Base-by-base conservation (phyloP, 2,888 invertebrate species). In the Torymus tubicola region DNA sequence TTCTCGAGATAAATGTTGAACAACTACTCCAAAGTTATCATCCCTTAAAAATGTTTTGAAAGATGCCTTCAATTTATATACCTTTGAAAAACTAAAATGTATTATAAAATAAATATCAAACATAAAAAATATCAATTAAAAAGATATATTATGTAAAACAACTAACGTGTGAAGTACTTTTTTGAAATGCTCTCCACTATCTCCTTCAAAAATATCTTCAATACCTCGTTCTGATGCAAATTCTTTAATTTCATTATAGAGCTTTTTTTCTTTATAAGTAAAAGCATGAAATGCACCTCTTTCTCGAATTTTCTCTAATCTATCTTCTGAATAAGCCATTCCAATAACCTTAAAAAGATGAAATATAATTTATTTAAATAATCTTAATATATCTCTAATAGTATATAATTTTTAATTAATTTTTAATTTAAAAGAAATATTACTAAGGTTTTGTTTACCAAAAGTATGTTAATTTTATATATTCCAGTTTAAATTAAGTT, bases 231-330 rank as follows among this genome's bases (percentile, higher is more conserved):
- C 93, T 1, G 92, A 91, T 0, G 94, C 94, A 55, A 93, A 89
- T 80, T 93, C 92, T 76, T 92, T 90, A 16, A 94, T 92, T 85
- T 92, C 91, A 81, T 93, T 92, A 24, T 92, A 85, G 68, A 93
- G 87, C 78, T 93, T 93, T 75, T 92, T 92, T 55, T 92, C 91
- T 73, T 91, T 92, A 84, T 93, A 94, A 84, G 93, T 93, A 5
- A 95, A 90, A 14, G 94, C 93, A 63, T 93, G 92, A 86, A 93
- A 93, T 1, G 95, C 95, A 55, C 95, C 95, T 86, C 92, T 92
- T 64, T 93, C 92, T 78, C 94, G 89, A 13, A 94, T 91, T 16
- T 93, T 85, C 55, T 92, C 91, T 11, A 93, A 93, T 82, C 93
- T 93, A 76, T 93, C 93, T 87, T 94, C 94, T 0, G 93, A 92